Evolutionary conservation across 2,797 vertebrate genomes (phyloP).

Genomic region (Fistularia commersonii): DNA sequence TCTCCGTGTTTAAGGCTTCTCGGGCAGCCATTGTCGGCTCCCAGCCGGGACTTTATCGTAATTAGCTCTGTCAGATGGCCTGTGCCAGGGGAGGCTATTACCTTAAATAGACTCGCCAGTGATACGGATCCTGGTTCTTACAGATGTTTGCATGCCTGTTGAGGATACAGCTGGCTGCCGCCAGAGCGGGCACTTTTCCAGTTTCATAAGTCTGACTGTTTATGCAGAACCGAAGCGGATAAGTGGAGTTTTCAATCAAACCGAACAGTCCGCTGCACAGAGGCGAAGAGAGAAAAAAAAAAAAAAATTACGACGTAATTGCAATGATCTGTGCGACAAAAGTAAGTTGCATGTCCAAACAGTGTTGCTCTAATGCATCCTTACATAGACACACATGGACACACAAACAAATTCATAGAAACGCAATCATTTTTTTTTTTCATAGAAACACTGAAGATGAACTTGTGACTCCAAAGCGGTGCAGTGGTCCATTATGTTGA

Average conservation of each 20-base stretch:
- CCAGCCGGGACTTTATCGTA: slow-evolving; percentile 67
- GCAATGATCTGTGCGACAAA: too few species aligned
- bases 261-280: slow-evolving; percentile 22
- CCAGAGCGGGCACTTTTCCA: slow-evolving; percentile 39
- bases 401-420: too few species aligned
- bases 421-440: too few species aligned
- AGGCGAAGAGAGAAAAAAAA: too few species aligned
- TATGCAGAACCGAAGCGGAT: slow-evolving; percentile 56
- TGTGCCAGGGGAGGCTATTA: slow-evolving; percentile 67
- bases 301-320: too few species aligned
- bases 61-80: slow-evolving; percentile 72
- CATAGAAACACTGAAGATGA: too few species aligned
- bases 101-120: slow-evolving; percentile 68
- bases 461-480: too few species aligned
- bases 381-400: too few species aligned
- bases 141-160: slow-evolving; percentile 69
- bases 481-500: too few species aligned
- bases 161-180: slow-evolving; percentile 59
- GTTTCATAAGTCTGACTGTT: slow-evolving; percentile 39
- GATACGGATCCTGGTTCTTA: slow-evolving; percentile 59
- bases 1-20: slow-evolving; percentile 57
- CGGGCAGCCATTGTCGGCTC: slow-evolving; percentile 49
- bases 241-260: slow-evolving; percentile 26
- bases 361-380: too few species aligned
- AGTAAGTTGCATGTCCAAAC: too few species aligned